Evolutionary conservation across 2,113 vertebrate species (phyloP).

Genomic region (Odontesthes bonariensis): DNA sequence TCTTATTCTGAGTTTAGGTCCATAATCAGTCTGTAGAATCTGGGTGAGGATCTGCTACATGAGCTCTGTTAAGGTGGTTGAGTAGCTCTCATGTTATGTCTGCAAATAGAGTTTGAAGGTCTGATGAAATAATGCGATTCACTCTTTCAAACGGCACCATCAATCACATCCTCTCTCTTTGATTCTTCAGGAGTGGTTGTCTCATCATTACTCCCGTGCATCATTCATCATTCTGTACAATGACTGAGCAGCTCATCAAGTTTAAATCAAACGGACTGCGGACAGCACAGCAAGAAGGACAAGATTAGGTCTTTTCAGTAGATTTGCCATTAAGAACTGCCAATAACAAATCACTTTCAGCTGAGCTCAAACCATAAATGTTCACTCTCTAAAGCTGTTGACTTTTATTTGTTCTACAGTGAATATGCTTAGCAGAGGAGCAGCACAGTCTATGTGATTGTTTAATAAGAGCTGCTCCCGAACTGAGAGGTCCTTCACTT

Average conservation of each 20-base stretch:
- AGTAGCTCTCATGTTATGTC: constrained; percentile 10
- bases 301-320: constrained; percentile 9
- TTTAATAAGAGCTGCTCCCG: constrained; percentile 34
- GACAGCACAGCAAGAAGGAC: neutral
- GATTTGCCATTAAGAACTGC: constrained; percentile 18
- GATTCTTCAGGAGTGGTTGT: constrained; percentile 43
- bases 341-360: constrained; percentile 16
- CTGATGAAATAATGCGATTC: constrained; percentile 29
- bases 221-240: constrained; percentile 19
- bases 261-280: constrained; percentile 33
- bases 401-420: constrained; percentile 57
- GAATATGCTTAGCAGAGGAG: constrained; percentile 18
- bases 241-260: constrained; percentile 18
- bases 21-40: neutral
- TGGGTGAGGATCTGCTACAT: neutral
- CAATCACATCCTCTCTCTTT: constrained; percentile 49
- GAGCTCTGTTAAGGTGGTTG: neutral
- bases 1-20: neutral
- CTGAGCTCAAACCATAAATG: neutral
- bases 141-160: constrained; percentile 23
- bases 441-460: constrained; percentile 29
- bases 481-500: constrained; percentile 51
- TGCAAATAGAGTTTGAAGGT: constrained; percentile 16
- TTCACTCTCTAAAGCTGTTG: constrained; percentile 15
- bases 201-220: constrained; percentile 27